These are phyloP conservation scores for Ichneumoninae sp. DNA, from an alignment of 2,888 invertebrate species.

Conservation along the genomic window DNA sequence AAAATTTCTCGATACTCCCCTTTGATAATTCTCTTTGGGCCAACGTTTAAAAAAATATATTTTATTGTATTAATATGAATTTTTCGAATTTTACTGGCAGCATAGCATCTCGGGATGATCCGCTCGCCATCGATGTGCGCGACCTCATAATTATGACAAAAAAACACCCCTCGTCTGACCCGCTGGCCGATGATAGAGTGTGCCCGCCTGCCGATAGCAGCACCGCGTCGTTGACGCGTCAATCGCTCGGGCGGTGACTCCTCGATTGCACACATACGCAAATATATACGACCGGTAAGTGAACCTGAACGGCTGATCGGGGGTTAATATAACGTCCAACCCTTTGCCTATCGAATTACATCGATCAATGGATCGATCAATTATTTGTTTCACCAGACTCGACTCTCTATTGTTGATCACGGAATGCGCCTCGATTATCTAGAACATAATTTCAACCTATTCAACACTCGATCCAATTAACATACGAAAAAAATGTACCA, in stretches of 20 bases:
- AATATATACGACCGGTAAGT: not conserved
- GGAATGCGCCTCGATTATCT: not conserved
- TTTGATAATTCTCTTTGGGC: no score
- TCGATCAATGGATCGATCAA: not conserved
- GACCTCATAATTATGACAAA: conserved; percentile 71
- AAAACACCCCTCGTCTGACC: conserved; percentile 59
- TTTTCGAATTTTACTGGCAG: not conserved
- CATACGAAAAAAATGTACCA: conserved; percentile 20
- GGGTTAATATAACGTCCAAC: not conserved
- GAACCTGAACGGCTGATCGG: not conserved
- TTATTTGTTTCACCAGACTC: not conserved
- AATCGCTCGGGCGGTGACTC: conserved; percentile 58
- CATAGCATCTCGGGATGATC: conserved; percentile 48
- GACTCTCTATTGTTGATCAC: not conserved
- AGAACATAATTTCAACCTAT: not conserved
- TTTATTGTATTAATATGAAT: not conserved
- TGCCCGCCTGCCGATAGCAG: conserved; percentile 78
- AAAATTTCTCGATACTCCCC: not conserved
- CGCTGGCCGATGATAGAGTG: conserved; percentile 76
- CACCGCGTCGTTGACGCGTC: conserved; percentile 76
- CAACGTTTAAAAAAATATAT: not conserved
- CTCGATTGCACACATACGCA: conserved; percentile 2
- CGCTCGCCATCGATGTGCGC: not conserved
- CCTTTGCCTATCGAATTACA: not conserved
- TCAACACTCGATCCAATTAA: conserved; percentile 8